Evolutionary conservation across 2,797 vertebrate species (phyloP).

Genomic region (Perodicticus potto): DNA sequence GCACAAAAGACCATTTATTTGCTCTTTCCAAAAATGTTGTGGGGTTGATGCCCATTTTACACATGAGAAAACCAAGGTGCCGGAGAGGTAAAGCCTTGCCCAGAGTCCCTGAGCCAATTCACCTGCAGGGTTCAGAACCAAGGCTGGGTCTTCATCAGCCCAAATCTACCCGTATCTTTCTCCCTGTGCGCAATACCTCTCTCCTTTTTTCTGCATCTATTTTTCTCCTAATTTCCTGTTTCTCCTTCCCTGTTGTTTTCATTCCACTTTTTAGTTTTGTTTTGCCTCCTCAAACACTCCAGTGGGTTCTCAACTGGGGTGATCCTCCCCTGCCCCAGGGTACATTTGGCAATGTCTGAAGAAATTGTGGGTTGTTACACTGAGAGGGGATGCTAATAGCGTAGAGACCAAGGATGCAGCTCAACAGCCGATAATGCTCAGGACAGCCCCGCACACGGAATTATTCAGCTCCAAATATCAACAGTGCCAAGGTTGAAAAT

Average conservation of each 20-base stretch:
- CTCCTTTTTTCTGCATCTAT: accelerated
- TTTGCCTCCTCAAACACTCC: neutral
- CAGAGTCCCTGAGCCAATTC: accelerated
- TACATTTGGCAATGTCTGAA: neutral
- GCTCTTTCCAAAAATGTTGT: neutral
- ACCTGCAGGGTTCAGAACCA: accelerated
- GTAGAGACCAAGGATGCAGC: no score
- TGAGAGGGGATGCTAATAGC: accelerated
- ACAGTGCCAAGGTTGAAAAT: neutral
- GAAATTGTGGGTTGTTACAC: neutral
- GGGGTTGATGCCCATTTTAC: neutral
- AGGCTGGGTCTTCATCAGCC: accelerated
- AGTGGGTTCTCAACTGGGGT: neutral
- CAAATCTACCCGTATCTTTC: accelerated
- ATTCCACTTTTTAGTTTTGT: neutral
- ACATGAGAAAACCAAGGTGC: neutral
- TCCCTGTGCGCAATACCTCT: accelerated
- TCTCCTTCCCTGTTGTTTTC: neutral
- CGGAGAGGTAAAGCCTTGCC: accelerated
- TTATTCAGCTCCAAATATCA: accelerated
- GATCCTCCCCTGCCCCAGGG: neutral
- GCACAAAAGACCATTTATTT: no score
- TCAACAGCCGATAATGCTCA: accelerated
- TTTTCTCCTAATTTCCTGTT: neutral
- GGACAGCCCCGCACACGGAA: neutral